Evolutionary conservation across 2,113 vertebrate genomes (phyloP), one percentile per base, ranked within the genome.

Genomic region (Atractosteus spatula): DNA sequence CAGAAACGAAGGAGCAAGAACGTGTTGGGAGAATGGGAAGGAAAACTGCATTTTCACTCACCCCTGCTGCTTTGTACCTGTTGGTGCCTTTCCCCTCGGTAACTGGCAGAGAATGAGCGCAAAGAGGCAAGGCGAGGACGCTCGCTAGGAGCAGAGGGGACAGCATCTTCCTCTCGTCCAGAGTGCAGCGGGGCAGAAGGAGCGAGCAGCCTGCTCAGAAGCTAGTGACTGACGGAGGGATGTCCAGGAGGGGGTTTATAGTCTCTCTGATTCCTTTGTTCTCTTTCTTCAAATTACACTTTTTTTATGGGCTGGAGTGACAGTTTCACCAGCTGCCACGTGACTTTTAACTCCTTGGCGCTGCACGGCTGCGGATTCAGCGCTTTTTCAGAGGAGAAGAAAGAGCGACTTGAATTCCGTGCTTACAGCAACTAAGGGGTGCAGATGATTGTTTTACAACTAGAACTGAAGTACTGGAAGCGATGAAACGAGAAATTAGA

Each of bases 191-290:
- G n/a, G 29, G 62, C 73, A 71, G 62, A 76, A 47, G 55, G 44
- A 16, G 75, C 56, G 65, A 17, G 56, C 42, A 41, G 57, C 65
- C 70, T 70, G 79, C 66, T 73, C 71, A 66, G 73, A 59, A 68
- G 72, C 71, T 67, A 69, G 45, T 75, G 74, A 83, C 77, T 78
- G 80, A 80, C 85, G 80, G 71, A 65, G 65, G 59, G 81, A 70
- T 55, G 55, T 78, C 61, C 65, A 62, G 68, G 76, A 42, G 81
- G 72, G 78, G 79, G 79, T 86, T 91, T 91, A 93, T 91, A 84
- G 79, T 78, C 69, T 82, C 86, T 85, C 80, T 72, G 83, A 86
- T 87, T 84, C 89, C 89, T 91, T 91, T 92, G 90, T 93, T 91
- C 86, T 82, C 77, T 75, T 74, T 81, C 76, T 79, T 83, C 72